Evolutionary conservation across 2,888 invertebrate genomes (phyloP).

Genomic region (Cistogaster globosa): DNA sequence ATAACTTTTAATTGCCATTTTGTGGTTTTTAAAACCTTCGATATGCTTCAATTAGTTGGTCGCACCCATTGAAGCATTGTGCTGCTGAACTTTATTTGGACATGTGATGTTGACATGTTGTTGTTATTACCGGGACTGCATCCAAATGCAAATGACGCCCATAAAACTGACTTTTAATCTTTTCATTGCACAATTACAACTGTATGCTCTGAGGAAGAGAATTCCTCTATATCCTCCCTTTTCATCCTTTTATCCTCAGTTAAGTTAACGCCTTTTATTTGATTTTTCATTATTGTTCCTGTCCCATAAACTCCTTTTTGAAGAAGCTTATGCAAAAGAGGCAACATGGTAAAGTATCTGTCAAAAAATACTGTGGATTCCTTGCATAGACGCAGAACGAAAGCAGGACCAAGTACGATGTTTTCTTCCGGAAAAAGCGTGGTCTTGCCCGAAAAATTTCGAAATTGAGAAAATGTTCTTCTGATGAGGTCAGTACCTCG

Average conservation of each 20-base stretch:
- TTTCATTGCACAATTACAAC: constrained; percentile 42
- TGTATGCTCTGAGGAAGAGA: constrained; percentile 44
- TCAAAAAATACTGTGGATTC: constrained; percentile 48
- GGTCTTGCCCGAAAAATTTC: constrained; percentile 20
- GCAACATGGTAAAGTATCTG: constrained; percentile 49
- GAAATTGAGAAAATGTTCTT: too few relatives aligned
- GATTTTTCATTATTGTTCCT: too few relatives aligned
- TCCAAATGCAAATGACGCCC: constrained; percentile 24
- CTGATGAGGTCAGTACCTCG: too few relatives aligned
- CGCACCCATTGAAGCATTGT: too few relatives aligned
- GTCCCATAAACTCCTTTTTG: too few relatives aligned
- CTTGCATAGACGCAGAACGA: constrained; percentile 46
- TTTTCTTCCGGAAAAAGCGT: constrained; percentile 46
- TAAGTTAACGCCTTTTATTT: constrained; percentile 41
- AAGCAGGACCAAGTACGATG: constrained; percentile 46
- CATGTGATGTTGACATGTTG: constrained; percentile 9
- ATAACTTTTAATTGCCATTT: too few relatives aligned
- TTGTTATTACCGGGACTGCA: constrained; percentile 6
- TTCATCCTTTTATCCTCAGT: constrained; percentile 37
- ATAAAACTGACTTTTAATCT: constrained; percentile 36
- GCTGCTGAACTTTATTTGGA: constrained; percentile 39
- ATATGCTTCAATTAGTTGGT: too few relatives aligned
- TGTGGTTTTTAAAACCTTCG: too few relatives aligned
- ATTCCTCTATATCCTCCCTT: constrained; percentile 49
- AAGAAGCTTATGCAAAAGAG: constrained; percentile 52